phyloP scores from a whole-genome alignment of 2,797 vertebrate genomes.

The Characodon lateralis region DNA sequence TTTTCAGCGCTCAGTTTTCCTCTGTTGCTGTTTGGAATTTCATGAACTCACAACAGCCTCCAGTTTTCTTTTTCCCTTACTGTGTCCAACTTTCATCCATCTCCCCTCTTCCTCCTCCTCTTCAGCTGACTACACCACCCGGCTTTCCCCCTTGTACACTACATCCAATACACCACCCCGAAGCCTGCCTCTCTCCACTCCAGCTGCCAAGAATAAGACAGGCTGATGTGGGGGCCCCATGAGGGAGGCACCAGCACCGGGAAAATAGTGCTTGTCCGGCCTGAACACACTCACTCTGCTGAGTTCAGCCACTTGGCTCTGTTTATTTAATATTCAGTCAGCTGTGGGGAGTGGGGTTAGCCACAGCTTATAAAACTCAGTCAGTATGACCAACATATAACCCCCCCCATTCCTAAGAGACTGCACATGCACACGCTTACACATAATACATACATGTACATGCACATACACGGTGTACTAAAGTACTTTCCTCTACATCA shows the following conservation, averaged over 20 bases:
- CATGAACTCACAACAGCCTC: conserved; percentile 63
- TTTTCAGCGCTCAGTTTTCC: conserved; percentile 27
- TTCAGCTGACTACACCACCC: conserved; percentile 23
- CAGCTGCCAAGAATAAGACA: conserved; percentile 83
- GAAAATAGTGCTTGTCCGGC: conserved; percentile 64
- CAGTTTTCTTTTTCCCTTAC: conserved; percentile 46
- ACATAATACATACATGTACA: conserved; percentile 13
- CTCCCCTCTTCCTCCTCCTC: conserved; percentile 10
- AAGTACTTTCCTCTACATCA: conserved; percentile 11
- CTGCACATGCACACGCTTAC: conserved; percentile 15
- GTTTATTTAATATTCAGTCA: conserved; percentile 89
- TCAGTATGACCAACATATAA: conserved; percentile 81
- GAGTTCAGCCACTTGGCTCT: conserved; percentile 81
- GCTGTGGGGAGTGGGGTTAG: conserved; percentile 86
- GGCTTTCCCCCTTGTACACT: conserved; percentile 33
- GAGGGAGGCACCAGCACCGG: conserved; percentile 58
- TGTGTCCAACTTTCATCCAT: conserved; percentile 43
- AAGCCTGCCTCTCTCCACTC: conserved; percentile 64
- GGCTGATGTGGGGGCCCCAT: conserved; percentile 74
- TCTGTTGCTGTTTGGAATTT: conserved; percentile 56
- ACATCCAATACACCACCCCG: conserved; percentile 48
- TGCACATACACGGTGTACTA: conserved; percentile 17
- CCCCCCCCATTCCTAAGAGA: conserved; percentile 41
- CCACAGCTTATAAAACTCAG: conserved; percentile 86
- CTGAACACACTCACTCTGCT: conserved; percentile 69